Evolutionary conservation across 2,888 invertebrate genomes (phyloP).

Genomic region (Tinea semifulvella): DNA sequence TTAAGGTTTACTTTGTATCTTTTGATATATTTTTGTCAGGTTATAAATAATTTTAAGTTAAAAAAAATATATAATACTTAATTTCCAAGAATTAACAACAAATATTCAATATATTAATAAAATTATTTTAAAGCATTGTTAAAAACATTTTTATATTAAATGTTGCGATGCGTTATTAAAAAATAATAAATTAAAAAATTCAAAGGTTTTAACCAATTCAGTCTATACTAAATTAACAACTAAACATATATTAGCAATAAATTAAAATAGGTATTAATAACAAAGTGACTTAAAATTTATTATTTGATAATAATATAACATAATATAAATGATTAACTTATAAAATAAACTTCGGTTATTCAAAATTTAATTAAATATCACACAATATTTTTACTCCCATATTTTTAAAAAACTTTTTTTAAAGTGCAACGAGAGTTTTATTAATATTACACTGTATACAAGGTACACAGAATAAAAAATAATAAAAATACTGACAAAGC

Average conservation of each 20-base stretch:
- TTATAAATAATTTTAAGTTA: too few relatives aligned
- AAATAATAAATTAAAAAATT: not conserved
- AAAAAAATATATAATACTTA: too few relatives aligned
- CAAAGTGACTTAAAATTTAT: not conserved
- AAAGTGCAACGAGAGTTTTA: too few relatives aligned
- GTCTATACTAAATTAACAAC: conserved; percentile 7
- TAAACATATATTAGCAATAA: conserved; percentile 8
- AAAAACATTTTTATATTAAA: not conserved
- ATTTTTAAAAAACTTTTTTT: conserved; percentile 3
- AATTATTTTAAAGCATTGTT: not conserved
- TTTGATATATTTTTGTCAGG: too few relatives aligned
- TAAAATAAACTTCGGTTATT: not conserved
- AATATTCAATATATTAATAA: too few relatives aligned
- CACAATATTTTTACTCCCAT: conserved; percentile 8
- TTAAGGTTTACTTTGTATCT: too few relatives aligned
- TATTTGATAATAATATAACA: conserved; percentile 6
- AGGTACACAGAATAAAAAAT: too few relatives aligned
- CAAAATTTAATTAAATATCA: conserved; percentile 12
- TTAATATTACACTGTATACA: too few relatives aligned
- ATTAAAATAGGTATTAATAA: not conserved
- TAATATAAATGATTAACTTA: conserved; percentile 9
- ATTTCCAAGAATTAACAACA: too few relatives aligned
- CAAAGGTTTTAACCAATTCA: not conserved
- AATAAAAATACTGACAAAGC: too few relatives aligned
- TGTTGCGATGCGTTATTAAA: not conserved